Percentiles rank a stretch among this genome's conserved stretches.
Evolutionary conservation across 2,888 invertebrate species (phyloP).

Genomic region (Caenorhabditis sp.): DNA sequence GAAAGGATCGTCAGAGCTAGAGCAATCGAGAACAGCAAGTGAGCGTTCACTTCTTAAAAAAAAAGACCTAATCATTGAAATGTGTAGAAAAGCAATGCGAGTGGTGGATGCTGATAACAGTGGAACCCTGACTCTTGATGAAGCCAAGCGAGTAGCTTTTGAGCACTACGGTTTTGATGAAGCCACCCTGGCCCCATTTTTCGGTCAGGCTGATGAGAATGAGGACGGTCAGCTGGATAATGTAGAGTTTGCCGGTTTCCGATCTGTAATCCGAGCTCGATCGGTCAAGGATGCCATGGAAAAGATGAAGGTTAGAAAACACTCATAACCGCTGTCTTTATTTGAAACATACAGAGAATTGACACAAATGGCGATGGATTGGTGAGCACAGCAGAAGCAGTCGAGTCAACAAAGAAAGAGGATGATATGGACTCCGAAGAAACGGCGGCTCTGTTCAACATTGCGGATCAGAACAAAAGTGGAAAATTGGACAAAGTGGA

Average conservation of each 20-base stretch:
- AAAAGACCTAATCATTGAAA: background rate
- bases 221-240: constrained; percentile 81
- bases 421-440: constrained; percentile 81
- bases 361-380: constrained; percentile 73
- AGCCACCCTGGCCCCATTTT: constrained; percentile 77
- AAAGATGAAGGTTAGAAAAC: constrained; percentile 57
- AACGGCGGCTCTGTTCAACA: constrained; percentile 77
- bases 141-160: constrained; percentile 81
- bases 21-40: constrained; percentile 80
- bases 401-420: constrained; percentile 76
- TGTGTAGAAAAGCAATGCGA: constrained; percentile 61
- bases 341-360: constrained; percentile 54
- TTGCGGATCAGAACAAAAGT: constrained; percentile 81
- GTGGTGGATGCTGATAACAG: constrained; percentile 81
- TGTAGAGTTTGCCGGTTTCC: constrained; percentile 82
- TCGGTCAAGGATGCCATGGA: constrained; percentile 73
- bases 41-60: constrained; percentile 60
- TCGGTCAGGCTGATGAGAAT: constrained; percentile 82
- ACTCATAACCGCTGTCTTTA: background rate
- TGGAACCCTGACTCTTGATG: constrained; percentile 79
- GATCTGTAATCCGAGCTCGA: constrained; percentile 72
- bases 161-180: constrained; percentile 78
- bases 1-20: constrained; percentile 79
- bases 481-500: constrained; percentile 81
- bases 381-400: constrained; percentile 76